Conservation (phyloP, 2,888 invertebrate genomes). For the Machimus rusticus region DNA sequence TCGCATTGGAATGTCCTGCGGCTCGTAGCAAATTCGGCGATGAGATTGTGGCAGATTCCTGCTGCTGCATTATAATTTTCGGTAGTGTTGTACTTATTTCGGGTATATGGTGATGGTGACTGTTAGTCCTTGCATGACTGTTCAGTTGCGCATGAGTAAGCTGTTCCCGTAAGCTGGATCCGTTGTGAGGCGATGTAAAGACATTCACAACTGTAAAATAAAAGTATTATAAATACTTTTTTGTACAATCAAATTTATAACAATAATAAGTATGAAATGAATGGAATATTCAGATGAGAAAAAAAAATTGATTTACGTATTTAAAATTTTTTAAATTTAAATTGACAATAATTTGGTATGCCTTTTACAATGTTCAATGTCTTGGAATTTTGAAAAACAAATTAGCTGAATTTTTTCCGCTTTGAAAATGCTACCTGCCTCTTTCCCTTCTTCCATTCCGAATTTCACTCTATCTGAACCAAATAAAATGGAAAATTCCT, state of each 20-base stretch:
- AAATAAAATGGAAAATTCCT: too few species aligned
- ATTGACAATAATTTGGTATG: too few species aligned
- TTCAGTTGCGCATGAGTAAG: conserved; percentile 9
- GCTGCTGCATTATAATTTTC: conserved; percentile 52
- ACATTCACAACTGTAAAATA: conserved; percentile 55
- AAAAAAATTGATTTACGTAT: too few species aligned
- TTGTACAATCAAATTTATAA: not conserved
- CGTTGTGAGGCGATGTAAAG: conserved; percentile 52
- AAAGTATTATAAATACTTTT: not conserved
- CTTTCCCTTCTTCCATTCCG: too few species aligned
- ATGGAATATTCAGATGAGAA: too few species aligned
- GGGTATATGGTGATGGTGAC: conserved; percentile 50
- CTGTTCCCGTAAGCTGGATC: not conserved
- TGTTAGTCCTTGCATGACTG: not conserved
- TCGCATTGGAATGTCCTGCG: conserved; percentile 39
- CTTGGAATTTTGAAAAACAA: too few species aligned
- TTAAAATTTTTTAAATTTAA: too few species aligned
- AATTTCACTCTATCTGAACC: too few species aligned
- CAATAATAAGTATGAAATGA: too few species aligned
- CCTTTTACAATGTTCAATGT: too few species aligned
- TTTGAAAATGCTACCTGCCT: too few species aligned
- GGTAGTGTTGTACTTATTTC: conserved; percentile 52
- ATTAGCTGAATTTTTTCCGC: too few species aligned
- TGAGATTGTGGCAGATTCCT: conserved; percentile 8
- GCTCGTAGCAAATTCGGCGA: conserved; percentile 44